phyloP scores from a whole-genome alignment of 2,888 invertebrate genomes.

The Brachyopa scutellaris region DNA sequence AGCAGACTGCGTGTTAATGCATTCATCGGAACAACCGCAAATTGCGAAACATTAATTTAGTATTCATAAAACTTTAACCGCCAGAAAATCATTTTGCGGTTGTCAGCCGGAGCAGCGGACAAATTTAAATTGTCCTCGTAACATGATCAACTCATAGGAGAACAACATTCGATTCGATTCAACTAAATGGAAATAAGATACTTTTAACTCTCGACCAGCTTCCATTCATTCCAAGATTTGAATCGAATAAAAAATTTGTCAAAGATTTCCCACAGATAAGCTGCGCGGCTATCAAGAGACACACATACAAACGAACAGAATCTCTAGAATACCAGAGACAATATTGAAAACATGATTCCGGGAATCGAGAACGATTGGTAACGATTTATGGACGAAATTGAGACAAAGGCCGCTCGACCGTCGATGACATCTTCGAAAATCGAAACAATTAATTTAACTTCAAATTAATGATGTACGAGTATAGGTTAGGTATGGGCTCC shows the following conservation, averaged over 20 bases:
- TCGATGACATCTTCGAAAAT: conserved; percentile 68
- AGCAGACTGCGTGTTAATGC: conserved; percentile 22
- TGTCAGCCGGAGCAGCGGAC: conserved; percentile 23
- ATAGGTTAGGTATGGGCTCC: conserved; percentile 34
- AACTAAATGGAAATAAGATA: conserved; percentile 67
- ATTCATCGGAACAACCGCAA: conserved; percentile 55
- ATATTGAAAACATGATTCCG: conserved; percentile 70
- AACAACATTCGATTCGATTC: conserved; percentile 13
- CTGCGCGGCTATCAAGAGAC: conserved; percentile 24
- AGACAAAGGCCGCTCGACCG: conserved; percentile 67
- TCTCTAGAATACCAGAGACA: conserved; percentile 49
- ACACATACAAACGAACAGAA: conserved; percentile 5
- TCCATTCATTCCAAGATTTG: conserved; percentile 63
- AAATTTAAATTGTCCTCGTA: conserved; percentile 53
- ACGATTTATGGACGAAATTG: conserved; percentile 72
- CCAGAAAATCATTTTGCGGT: conserved; percentile 8
- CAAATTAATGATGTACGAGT: conserved; percentile 65
- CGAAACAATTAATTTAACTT: conserved; percentile 71
- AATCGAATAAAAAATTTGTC: conserved; percentile 72
- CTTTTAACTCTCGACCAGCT: conserved; percentile 45
- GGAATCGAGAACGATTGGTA: conserved; percentile 65
- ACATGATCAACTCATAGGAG: conserved; percentile 38
- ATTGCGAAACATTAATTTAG: conserved; percentile 33
- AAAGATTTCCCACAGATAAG: conserved; percentile 72
- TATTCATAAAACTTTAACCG: conserved; percentile 22